Percentiles rank a stretch among this genome's conserved stretches.
Conservation (phyloP, 2,888 invertebrate species). For the Synergus laeviventris region DNA sequence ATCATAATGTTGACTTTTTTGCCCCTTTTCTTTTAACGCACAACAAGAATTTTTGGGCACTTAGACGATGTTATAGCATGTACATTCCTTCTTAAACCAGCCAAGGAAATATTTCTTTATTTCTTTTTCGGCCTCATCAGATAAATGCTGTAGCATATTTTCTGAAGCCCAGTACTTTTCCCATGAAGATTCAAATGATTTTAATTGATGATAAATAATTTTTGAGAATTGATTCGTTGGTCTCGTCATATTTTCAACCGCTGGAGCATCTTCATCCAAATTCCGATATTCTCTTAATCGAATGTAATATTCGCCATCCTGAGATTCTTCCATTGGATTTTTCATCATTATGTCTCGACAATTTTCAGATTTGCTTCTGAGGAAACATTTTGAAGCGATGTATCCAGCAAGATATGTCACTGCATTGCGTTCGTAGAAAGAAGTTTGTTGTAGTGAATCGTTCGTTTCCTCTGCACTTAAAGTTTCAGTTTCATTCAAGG, state of each 20-base stretch:
- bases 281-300: too few species aligned
- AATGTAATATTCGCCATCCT: too few species aligned
- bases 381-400: too few species aligned
- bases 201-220: neutral
- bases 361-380: too few species aligned
- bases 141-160: neutral
- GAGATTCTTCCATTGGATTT: too few species aligned
- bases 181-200: neutral
- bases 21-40: neutral
- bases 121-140: neutral
- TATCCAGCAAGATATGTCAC: too few species aligned
- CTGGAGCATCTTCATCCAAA: constrained; percentile 17
- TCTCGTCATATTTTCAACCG: constrained; percentile 6
- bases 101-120: too few species aligned
- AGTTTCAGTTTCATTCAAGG: too few species aligned
- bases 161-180: neutral
- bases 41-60: neutral
- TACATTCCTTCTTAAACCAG: neutral
- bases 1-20: constrained; percentile 5
- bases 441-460: too few species aligned
- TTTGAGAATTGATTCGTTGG: constrained; percentile 7
- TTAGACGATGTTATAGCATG: constrained; percentile 18
- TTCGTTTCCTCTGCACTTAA: too few species aligned
- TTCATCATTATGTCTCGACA: too few species aligned
- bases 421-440: too few species aligned